Percentiles rank a stretch among this genome's conserved stretches.
These are phyloP conservation scores for Odontophorus gujanensis DNA, from an alignment of 2,113 vertebrate species.

Conservation along the genomic window DNA sequence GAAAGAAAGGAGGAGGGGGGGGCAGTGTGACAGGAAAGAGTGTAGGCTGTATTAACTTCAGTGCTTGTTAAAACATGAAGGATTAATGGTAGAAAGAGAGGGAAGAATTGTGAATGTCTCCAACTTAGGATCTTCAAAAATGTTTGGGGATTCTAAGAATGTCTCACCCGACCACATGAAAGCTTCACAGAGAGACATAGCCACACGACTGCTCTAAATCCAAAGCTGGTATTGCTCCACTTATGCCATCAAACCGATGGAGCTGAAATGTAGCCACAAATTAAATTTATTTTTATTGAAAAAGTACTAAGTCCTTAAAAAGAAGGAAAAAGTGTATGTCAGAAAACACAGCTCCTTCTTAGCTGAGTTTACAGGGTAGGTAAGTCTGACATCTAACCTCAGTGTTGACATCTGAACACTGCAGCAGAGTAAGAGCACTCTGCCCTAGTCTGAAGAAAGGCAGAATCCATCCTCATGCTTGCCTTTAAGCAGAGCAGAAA, in stretches of 20 bases:
- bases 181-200: constrained; percentile 69
- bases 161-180: constrained; percentile 82
- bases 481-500: neutral
- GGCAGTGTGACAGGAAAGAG: constrained; percentile 75
- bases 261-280: constrained; percentile 81
- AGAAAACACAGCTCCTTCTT: constrained; percentile 34
- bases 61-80: constrained; percentile 81
- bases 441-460: constrained; percentile 1
- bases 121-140: constrained; percentile 82
- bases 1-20: constrained; percentile 58
- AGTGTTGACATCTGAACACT: neutral
- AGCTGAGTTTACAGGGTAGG: neutral
- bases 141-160: constrained; percentile 80
- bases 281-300: constrained; percentile 84
- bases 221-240: constrained; percentile 74
- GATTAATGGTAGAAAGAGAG: constrained; percentile 78
- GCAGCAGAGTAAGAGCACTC: neutral
- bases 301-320: constrained; percentile 78
- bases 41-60: constrained; percentile 76
- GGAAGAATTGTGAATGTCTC: constrained; percentile 79
- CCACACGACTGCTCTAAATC: constrained; percentile 79
- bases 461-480: neutral
- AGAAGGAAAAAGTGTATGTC: constrained; percentile 59
- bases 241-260: constrained; percentile 76
- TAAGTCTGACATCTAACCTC: constrained; percentile 37